A percentile compares a stretch with the other conserved stretches of the same genome.
These are phyloP conservation scores for Drosophila phalerata DNA, from an alignment of 2,888 invertebrate genomes.

Conservation along the genomic window DNA sequence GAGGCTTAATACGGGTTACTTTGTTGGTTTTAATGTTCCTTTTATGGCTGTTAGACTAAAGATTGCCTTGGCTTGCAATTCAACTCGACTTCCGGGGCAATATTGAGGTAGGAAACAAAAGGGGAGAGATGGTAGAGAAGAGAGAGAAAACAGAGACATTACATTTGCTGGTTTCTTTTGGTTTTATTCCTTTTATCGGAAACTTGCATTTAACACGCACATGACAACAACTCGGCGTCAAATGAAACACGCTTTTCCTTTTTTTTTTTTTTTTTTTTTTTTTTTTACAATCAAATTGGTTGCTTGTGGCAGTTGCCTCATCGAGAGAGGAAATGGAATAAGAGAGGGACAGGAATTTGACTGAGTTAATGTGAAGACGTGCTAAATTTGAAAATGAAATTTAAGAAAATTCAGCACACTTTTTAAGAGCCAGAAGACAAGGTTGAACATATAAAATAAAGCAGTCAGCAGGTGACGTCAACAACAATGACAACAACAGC, in stretches of 20 bases:
- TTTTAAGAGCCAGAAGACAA: slow-evolving; percentile 17
- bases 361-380: slow-evolving; percentile 49
- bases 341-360: neutral
- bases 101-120: neutral
- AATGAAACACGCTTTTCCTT: slow-evolving; percentile 29
- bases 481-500: slow-evolving; percentile 30
- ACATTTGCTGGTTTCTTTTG: slow-evolving; percentile 24
- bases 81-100: slow-evolving; percentile 17
- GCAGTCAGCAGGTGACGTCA: slow-evolving; percentile 46
- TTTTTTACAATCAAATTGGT: slow-evolving; percentile 34
- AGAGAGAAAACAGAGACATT: neutral
- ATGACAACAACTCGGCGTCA: slow-evolving; percentile 52
- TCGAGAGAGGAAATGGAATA: neutral
- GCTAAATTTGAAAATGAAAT: slow-evolving; percentile 76
- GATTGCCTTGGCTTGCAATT: slow-evolving; percentile 29
- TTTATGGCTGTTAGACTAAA: slow-evolving; percentile 52
- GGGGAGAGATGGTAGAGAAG: too few relatives aligned
- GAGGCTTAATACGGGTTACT: slow-evolving; percentile 12
- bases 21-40: slow-evolving; percentile 42
- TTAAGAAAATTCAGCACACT: slow-evolving; percentile 59
- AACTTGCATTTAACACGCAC: slow-evolving; percentile 76
- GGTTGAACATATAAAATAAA: slow-evolving; percentile 12
- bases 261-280: neutral
- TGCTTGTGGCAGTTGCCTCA: slow-evolving; percentile 3
- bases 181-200: slow-evolving; percentile 52